phyloP scores from a whole-genome alignment of 2,797 vertebrate genomes.

The Nyctibius grandis region DNA sequence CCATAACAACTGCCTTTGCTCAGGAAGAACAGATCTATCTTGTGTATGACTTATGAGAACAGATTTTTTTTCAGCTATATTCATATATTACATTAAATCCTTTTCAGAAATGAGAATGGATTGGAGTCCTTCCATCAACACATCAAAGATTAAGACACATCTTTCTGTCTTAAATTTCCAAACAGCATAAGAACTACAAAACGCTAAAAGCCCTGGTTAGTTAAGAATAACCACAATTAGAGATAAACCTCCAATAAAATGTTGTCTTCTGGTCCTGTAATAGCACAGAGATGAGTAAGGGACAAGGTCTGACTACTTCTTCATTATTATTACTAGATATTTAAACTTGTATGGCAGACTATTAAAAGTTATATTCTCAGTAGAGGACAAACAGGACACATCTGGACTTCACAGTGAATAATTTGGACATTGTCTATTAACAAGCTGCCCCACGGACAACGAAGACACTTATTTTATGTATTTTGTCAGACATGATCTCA shows the following conservation, averaged over 20 bases:
- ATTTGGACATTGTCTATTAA: background rate
- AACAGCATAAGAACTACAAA: background rate
- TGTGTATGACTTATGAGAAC: accelerated
- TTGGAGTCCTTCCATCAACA: background rate
- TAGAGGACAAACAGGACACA: constrained; percentile 30
- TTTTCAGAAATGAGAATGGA: background rate
- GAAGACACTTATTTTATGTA: background rate
- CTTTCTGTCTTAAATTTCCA: background rate
- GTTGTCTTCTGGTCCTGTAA: background rate
- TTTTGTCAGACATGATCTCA: constrained; percentile 35
- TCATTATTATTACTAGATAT: background rate
- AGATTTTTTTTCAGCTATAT: background rate
- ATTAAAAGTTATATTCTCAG: background rate
- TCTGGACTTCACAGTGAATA: constrained; percentile 25
- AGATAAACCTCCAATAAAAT: background rate
- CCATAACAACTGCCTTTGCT: background rate
- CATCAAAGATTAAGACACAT: background rate
- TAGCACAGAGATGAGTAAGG: background rate
- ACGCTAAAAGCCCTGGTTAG: background rate
- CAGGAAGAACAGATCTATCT: background rate
- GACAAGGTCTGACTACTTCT: background rate
- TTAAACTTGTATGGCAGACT: background rate
- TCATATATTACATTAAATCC: background rate
- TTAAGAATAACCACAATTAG: background rate
- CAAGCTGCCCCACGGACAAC: background rate